Base-by-base conservation (phyloP, 2,888 invertebrate genomes). In the Nasonovia ribisnigri region DNA sequence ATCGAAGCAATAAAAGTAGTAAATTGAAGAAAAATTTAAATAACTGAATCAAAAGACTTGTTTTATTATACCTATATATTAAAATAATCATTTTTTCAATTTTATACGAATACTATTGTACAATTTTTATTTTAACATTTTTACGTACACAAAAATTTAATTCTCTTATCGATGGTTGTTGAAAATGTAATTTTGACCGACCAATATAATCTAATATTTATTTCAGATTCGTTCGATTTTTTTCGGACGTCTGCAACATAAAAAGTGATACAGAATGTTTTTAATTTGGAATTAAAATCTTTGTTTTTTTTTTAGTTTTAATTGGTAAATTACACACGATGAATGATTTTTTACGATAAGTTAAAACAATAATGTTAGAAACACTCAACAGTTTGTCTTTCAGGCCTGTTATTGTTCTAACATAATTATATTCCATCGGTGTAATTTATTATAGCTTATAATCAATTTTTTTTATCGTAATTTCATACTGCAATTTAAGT, bases 21-120 rank as follows among this genome's bases (percentile, higher is more conserved):
- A 84, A 48, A 48, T 48, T 67, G 20, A 43, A 92, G 87, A 60
- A 60, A 84, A 46, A 43, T 46, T 88, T 51, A 84, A 84, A 90
- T 93, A 90, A 90, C 92, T 84, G 89, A 93, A 93, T 90, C 60
- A 86, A 86, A 93, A 90, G 93, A 93, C 90, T 93, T 90, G 93
- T 93, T 90, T 84, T 93, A 84, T 57, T 93, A 84, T 86, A 88
- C 3, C 13, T 87, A 51, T 87, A 84, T 36, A 90, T 60, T 51
- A 88, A 77, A 92, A 87, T 92, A 77, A 88, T 92, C 24, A n/a
- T n/a, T 88, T 92, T 92, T 88, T 88, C 88, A 92, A 88, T 92
- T 92, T 88, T 92, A 87, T 92, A 92, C 26, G 88, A 29, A 77
- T 88, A 51, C 43, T 88, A 88, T 77, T 88, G 92, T 92, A 88